Evolutionary conservation across 2,113 vertebrate genomes (phyloP).

Genomic region (Apeltes quadracus): DNA sequence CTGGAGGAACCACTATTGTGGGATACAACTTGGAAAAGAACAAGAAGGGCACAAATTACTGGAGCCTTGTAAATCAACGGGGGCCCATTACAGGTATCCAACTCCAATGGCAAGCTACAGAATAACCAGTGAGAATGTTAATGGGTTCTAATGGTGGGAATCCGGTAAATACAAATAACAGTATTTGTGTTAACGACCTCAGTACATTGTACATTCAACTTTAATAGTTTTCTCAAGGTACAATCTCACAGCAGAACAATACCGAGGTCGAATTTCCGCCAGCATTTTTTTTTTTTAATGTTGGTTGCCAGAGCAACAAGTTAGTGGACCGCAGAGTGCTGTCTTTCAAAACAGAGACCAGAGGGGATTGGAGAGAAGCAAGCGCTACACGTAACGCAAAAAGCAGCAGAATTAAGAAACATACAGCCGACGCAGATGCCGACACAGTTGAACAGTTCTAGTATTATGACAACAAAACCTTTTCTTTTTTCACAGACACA

Average conservation of each 20-base stretch:
- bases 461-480: not conserved
- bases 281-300: not conserved
- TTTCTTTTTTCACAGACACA: constrained; percentile 74
- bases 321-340: too few species aligned
- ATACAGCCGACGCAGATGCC: not conserved
- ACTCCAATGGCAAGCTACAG: not conserved
- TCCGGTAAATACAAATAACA: not conserved
- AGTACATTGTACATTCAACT: too few species aligned
- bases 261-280: too few species aligned
- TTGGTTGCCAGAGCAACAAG: too few species aligned
- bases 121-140: not conserved
- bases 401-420: not conserved
- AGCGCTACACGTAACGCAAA: not conserved
- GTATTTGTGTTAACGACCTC: not conserved
- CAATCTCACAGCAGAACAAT: too few species aligned
- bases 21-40: constrained; percentile 90
- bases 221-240: not conserved
- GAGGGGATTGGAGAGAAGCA: not conserved
- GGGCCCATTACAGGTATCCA: constrained; percentile 80
- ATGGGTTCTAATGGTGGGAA: not conserved
- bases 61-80: constrained; percentile 82
- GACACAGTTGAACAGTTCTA: not conserved
- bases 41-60: constrained; percentile 86
- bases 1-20: constrained; percentile 79
- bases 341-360: not conserved